Percentiles rank a stretch among this genome's conserved stretches.
Conservation (phyloP, 2,888 invertebrate genomes). For the Endotricha flammealis region DNA sequence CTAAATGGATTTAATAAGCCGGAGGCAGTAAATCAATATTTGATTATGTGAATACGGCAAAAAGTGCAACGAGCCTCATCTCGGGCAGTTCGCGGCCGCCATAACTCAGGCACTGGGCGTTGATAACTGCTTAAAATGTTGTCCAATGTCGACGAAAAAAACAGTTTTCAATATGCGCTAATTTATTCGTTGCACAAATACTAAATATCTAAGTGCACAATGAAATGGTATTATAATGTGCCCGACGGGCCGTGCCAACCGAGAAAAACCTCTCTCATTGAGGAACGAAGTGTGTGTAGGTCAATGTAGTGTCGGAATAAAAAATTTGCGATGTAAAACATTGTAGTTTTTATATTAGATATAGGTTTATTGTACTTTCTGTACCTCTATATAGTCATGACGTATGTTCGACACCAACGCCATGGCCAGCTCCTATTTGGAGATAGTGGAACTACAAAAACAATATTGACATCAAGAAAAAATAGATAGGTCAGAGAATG, state of each 20-base stretch:
- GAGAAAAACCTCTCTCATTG: constrained; percentile 38
- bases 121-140: constrained; percentile 56
- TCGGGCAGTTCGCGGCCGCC: constrained; percentile 21
- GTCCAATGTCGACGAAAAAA: constrained; percentile 42
- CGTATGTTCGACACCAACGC: too few species aligned
- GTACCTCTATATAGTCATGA: too few species aligned
- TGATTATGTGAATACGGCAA: constrained; percentile 56
- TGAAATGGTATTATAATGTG: constrained; percentile 50
- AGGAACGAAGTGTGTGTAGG: constrained; percentile 35
- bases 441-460: too few species aligned
- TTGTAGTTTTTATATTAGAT: too few species aligned
- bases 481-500: not conserved
- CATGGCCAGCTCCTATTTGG: too few species aligned
- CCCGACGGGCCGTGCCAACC: constrained; percentile 31
- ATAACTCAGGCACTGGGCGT: constrained; percentile 49
- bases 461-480: not conserved
- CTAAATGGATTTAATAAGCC: constrained; percentile 55
- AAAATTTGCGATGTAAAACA: too few species aligned
- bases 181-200: constrained; percentile 55
- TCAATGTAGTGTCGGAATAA: constrained; percentile 13
- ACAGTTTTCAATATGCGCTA: constrained; percentile 43
- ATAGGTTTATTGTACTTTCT: too few species aligned
- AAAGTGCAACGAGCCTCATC: constrained; percentile 33
- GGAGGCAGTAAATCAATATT: constrained; percentile 62
- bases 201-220: constrained; percentile 64